These are phyloP conservation scores for Nyctibius grandis DNA, from an alignment of 2,797 vertebrate genomes.

Conservation along the genomic window DNA sequence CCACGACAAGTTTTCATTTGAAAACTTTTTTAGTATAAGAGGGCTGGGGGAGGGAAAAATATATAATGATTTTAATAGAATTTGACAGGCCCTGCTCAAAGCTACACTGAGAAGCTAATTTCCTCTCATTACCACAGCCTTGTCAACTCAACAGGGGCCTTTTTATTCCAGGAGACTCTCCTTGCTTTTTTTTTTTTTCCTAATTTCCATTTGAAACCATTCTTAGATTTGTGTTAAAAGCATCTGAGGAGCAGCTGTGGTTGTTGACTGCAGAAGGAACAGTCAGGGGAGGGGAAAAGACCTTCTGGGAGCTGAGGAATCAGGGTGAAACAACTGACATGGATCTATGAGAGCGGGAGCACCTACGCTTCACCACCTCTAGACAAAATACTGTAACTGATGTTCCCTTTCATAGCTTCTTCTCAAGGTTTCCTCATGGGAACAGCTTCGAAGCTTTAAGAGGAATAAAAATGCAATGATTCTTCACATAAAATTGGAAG, in stretches of 20 bases:
- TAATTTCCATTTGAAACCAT: not conserved
- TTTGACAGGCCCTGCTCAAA: not conserved
- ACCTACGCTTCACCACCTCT: not conserved
- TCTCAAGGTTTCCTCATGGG: not conserved
- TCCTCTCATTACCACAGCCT: not conserved
- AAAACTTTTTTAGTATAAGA: not conserved
- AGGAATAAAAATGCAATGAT: not conserved
- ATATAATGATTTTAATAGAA: not conserved
- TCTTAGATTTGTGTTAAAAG: not conserved
- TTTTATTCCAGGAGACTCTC: not conserved
- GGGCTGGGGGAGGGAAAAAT: not conserved
- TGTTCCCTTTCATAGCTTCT: not conserved
- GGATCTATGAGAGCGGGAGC: not conserved
- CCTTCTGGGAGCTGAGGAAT: not conserved
- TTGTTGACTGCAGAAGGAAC: not conserved
- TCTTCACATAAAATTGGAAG: not conserved
- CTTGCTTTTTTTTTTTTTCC: not conserved
- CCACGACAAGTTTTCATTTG: not conserved
- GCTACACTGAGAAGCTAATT: not conserved
- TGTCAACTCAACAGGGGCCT: not conserved
- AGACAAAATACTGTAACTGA: not conserved
- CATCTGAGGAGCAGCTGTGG: rapidly evolving
- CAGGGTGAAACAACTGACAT: not conserved
- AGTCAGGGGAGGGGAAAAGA: not conserved
- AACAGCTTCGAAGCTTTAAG: not conserved